These are phyloP conservation scores for Cerastis leucographa DNA, from an alignment of 2,888 invertebrate genomes.

Conservation along the genomic window DNA sequence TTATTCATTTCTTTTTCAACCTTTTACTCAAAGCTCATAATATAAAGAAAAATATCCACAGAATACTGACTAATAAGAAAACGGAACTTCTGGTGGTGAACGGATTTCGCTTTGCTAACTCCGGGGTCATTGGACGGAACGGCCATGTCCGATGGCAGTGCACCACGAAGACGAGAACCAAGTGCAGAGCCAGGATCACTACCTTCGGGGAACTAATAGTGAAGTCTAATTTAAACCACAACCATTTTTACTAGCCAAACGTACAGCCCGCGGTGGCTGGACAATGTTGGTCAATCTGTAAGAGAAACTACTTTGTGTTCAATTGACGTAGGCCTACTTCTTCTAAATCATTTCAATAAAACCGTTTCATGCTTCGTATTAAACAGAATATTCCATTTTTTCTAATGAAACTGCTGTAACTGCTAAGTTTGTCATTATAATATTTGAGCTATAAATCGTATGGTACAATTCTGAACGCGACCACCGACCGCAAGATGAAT, in stretches of 20 bases:
- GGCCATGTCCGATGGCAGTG: constrained; percentile 72
- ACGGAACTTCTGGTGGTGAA: constrained; percentile 56
- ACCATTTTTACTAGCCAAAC: constrained; percentile 48
- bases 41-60: too few relatives aligned
- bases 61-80: too few relatives aligned
- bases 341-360: background rate
- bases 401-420: background rate
- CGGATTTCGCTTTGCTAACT: constrained; percentile 66
- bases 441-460: too few relatives aligned
- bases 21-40: too few relatives aligned
- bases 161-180: constrained; percentile 67
- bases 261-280: background rate
- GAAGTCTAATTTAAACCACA: too few relatives aligned
- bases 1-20: background rate
- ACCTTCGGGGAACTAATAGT: too few relatives aligned
- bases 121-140: constrained; percentile 56
- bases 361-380: background rate
- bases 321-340: background rate
- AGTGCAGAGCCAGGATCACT: constrained; percentile 72
- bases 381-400: background rate
- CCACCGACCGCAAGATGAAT: too few relatives aligned
- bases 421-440: background rate
- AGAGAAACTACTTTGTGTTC: too few relatives aligned
- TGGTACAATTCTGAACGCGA: too few relatives aligned
- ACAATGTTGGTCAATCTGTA: background rate